Conservation (phyloP, 2,113 vertebrate genomes). For the Campylorhamphus procurvoides region DNA sequence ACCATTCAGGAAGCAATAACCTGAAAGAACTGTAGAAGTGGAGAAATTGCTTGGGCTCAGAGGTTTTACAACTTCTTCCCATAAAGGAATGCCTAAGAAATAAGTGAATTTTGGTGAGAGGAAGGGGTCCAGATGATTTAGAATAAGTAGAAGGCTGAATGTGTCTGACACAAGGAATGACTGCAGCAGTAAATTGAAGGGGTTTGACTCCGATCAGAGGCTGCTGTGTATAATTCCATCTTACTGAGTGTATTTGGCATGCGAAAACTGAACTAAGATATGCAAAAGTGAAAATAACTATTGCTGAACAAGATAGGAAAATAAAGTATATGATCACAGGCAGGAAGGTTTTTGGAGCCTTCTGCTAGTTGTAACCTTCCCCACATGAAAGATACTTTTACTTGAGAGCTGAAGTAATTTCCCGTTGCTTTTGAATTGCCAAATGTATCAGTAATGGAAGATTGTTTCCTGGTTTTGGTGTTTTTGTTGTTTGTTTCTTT, state of each 20-base stretch:
- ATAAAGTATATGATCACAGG: not conserved
- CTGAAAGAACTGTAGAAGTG: not conserved
- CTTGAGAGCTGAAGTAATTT: not conserved
- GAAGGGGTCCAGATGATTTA: not conserved
- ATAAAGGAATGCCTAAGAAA: not conserved
- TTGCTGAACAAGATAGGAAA: not conserved
- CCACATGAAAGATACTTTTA: not conserved
- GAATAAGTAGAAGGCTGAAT: not conserved
- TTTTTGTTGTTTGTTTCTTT: not conserved
- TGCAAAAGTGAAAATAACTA: not conserved
- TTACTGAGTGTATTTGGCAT: rapidly evolving
- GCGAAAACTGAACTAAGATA: not conserved
- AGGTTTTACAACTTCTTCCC: not conserved
- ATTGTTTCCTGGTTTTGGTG: not conserved
- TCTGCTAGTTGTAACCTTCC: not conserved
- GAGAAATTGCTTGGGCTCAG: not conserved
- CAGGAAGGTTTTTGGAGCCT: not conserved
- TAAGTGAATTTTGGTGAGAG: not conserved
- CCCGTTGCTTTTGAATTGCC: not conserved
- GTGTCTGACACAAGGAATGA: not conserved
- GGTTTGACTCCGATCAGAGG: not conserved
- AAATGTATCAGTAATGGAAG: not conserved
- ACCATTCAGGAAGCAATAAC: not conserved
- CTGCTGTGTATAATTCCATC: not conserved
- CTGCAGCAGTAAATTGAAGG: not conserved